phyloP scores from a whole-genome alignment of 2,888 invertebrate species.

The Oxycera nigricornis region DNA sequence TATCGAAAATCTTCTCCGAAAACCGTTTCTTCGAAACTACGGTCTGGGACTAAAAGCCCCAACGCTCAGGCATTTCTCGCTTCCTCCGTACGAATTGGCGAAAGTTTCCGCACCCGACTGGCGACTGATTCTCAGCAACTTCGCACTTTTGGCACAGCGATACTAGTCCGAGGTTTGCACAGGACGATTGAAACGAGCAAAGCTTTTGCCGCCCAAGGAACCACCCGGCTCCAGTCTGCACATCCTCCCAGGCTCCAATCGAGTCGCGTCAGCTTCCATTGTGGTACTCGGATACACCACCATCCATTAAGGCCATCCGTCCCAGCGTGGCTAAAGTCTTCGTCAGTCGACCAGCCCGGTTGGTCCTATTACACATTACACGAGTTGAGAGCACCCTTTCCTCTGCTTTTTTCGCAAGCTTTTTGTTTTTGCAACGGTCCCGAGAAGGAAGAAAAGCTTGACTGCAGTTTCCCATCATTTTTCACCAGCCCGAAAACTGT shows the following conservation, averaged over 20 bases:
- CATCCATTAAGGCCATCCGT: neutral
- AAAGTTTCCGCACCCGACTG: conserved; percentile 34
- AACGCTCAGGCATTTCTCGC: conserved; percentile 47
- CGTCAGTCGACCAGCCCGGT: neutral
- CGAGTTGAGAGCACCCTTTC: neutral
- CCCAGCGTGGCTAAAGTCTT: too few species aligned
- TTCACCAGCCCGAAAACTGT: neutral
- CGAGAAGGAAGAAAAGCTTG: conserved; percentile 13
- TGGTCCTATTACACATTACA: neutral
- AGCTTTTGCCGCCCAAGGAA: neutral
- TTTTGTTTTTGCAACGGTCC: neutral
- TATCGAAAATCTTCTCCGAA: conserved; percentile 43
- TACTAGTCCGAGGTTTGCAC: neutral
- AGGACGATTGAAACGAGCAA: neutral
- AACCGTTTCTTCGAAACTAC: conserved; percentile 49
- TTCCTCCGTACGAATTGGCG: conserved; percentile 11
- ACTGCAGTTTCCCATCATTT: neutral
- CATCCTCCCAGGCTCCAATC: conserved; percentile 10
- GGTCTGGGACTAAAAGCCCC: conserved; percentile 48
- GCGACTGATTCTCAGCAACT: conserved; percentile 11
- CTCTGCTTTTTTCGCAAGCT: neutral
- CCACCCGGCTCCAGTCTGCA: neutral
- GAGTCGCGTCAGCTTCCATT: neutral
- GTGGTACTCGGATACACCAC: neutral
- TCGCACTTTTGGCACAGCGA: conserved; percentile 22